These are phyloP conservation scores for Ochropleura leucogaster DNA, from an alignment of 2,888 invertebrate genomes.

Conservation along the genomic window DNA sequence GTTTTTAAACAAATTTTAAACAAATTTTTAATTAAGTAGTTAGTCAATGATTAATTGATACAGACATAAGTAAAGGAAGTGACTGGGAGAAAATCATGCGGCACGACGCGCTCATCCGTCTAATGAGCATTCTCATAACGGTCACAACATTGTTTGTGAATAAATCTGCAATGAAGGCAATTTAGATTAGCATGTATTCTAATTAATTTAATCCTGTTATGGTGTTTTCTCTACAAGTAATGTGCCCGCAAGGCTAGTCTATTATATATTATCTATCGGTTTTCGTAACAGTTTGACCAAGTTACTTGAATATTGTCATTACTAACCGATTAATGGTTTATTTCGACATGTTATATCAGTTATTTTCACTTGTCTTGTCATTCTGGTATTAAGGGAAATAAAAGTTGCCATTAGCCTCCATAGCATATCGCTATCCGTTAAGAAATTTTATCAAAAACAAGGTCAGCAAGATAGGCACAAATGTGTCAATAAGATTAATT, in stretches of 20 bases:
- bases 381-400: slow-evolving; percentile 44
- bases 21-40: too few species aligned
- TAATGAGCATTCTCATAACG: not conserved
- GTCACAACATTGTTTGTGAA: not conserved
- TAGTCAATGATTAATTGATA: not conserved
- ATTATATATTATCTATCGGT: not conserved
- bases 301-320: slow-evolving; percentile 3
- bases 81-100: not conserved
- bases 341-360: slow-evolving; percentile 18
- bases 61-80: not conserved
- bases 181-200: slow-evolving; percentile 1
- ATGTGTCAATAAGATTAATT: slow-evolving; percentile 68
- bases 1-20: too few species aligned
- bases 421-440: slow-evolving; percentile 48
- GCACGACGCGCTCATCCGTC: not conserved
- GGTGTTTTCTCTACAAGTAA: not conserved
- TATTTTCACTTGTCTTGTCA: slow-evolving; percentile 48
- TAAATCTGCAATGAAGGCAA: slow-evolving; percentile 11
- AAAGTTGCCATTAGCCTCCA: slow-evolving; percentile 37
- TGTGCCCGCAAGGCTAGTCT: not conserved
- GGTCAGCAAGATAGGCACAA: slow-evolving; percentile 56
- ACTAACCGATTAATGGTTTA: slow-evolving; percentile 13
- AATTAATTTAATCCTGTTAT: not conserved
- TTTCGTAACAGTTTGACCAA: slow-evolving; percentile 6
- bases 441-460: slow-evolving; percentile 64